Evolutionary conservation across 2,113 vertebrate species (phyloP).

Genomic region (Microtus ochrogaster): DNA sequence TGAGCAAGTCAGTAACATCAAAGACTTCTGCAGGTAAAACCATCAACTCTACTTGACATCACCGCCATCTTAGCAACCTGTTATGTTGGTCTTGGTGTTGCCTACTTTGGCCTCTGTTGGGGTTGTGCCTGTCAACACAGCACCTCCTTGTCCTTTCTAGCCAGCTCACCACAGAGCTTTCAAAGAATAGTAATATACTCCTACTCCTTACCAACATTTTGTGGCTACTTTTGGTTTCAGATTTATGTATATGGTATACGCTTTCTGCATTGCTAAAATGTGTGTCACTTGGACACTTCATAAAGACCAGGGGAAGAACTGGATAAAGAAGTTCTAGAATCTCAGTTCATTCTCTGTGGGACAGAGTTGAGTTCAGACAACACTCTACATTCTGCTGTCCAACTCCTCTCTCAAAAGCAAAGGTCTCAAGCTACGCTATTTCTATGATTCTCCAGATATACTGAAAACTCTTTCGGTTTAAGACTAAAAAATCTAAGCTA

Average conservation of each 20-base stretch:
- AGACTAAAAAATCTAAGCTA: not conserved
- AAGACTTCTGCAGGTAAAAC: not conserved
- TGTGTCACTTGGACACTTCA: not conserved
- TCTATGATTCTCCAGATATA: not conserved
- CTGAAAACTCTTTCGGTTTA: not conserved
- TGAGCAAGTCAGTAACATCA: not conserved
- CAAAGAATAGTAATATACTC: not conserved
- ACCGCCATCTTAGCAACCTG: not conserved
- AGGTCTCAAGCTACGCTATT: not conserved
- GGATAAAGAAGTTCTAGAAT: not conserved
- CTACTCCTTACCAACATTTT: not conserved
- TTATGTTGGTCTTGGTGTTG: not conserved
- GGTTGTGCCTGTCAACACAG: not conserved
- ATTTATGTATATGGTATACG: not conserved
- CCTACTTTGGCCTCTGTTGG: not conserved
- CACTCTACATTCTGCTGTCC: not conserved
- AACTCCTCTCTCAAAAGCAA: not conserved
- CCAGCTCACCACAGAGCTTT: not conserved
- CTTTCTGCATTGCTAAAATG: not conserved
- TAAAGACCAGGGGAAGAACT: not conserved
- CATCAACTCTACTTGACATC: not conserved
- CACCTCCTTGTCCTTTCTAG: not conserved
- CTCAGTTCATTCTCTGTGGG: not conserved
- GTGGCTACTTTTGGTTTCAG: not conserved
- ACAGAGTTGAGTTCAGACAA: not conserved